Conservation (phyloP, 2,797 vertebrate genomes). For the Rhynchotus rufescens region DNA sequence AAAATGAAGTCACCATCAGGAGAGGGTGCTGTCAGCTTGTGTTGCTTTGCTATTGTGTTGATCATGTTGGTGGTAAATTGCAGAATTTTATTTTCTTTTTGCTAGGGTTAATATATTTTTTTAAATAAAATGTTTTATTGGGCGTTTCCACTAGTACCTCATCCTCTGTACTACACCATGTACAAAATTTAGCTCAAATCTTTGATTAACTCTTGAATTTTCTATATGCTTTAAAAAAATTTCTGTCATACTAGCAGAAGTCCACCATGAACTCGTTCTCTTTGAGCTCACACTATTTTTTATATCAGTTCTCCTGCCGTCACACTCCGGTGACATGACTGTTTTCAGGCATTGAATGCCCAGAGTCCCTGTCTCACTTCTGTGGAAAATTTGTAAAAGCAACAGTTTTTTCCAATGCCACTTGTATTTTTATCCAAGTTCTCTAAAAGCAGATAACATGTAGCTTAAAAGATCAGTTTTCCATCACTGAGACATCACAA, state of each 20-base stretch:
- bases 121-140: not conserved
- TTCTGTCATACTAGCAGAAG: not conserved
- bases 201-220: not conserved
- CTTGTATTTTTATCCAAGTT: not conserved
- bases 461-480: not conserved
- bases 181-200: not conserved
- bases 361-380: not conserved
- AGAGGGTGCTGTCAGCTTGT: conserved; percentile 67
- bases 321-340: not conserved
- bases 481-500: not conserved
- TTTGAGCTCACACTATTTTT: not conserved
- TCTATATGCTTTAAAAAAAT: not conserved
- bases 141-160: not conserved
- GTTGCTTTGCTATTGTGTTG: not conserved
- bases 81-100: not conserved
- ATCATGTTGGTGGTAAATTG: not conserved
- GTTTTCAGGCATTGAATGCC: not conserved
- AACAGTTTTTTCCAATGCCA: not conserved
- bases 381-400: not conserved
- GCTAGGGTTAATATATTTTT: not conserved
- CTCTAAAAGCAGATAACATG: not conserved
- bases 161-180: not conserved
- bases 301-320: not conserved
- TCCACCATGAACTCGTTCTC: not conserved
- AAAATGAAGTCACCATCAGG: conserved; percentile 46